A percentile compares a stretch with the other conserved stretches of the same genome.
Conservation (phyloP, 2,797 vertebrate species). For the Epinephelus malabaricus region DNA sequence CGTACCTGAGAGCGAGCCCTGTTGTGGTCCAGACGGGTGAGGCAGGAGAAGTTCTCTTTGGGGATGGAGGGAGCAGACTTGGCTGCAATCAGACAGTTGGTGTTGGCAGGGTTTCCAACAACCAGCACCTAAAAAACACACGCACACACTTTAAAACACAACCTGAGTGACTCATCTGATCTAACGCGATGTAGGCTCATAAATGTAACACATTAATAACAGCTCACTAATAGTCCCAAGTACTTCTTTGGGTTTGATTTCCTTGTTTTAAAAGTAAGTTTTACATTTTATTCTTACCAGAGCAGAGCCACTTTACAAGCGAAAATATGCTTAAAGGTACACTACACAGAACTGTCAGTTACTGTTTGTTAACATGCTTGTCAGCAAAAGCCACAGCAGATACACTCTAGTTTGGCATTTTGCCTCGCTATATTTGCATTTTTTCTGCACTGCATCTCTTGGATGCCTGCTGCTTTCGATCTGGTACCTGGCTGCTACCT, state of each 20-base stretch:
- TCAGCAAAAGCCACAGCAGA: too few species aligned
- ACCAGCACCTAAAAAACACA: slow-evolving; percentile 90
- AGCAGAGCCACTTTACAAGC: background rate
- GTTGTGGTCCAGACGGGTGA: slow-evolving; percentile 98
- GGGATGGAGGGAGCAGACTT: slow-evolving; percentile 97
- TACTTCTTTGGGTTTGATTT: background rate
- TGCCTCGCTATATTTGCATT: too few species aligned
- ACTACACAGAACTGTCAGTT: too few species aligned
- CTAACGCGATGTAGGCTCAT: background rate
- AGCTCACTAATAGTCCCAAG: background rate
- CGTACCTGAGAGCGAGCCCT: slow-evolving; percentile 91
- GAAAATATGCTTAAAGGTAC: too few species aligned
- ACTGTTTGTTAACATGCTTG: too few species aligned
- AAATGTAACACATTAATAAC: background rate
- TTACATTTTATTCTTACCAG: background rate
- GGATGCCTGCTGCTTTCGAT: too few species aligned
- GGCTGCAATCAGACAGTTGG: slow-evolving; percentile 95
- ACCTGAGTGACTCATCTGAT: background rate
- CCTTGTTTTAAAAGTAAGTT: background rate
- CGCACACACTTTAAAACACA: background rate
- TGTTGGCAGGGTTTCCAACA: slow-evolving; percentile 97
- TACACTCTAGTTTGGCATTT: too few species aligned
- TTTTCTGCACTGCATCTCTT: too few species aligned
- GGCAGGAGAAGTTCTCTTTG: slow-evolving; percentile 97
- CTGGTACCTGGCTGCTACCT: too few species aligned